Percentiles rank a stretch among this genome's conserved stretches.
phyloP scores from a whole-genome alignment of 1,140 invertebrate species.

The Leguminivora glycinivorella region DNA sequence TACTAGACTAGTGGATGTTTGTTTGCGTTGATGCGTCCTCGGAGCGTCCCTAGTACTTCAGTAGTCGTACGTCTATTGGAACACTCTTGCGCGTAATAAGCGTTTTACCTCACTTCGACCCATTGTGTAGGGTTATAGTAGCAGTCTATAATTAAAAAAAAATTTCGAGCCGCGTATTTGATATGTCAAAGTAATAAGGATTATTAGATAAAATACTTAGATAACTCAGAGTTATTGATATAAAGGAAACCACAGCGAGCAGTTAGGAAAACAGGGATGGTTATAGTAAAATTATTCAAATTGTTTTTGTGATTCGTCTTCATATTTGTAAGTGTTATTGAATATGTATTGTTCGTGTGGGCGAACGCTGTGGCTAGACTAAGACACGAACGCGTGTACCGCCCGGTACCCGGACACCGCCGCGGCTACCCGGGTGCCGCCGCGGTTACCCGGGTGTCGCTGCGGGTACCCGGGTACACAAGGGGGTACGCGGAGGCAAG shows the following conservation, averaged over 20 bases:
- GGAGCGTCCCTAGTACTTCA: slow-evolving; percentile 43
- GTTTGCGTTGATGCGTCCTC: slow-evolving; percentile 46
- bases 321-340: slow-evolving; percentile 74
- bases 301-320: slow-evolving; percentile 73
- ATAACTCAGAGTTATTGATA: slow-evolving; percentile 72
- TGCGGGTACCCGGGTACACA: neutral
- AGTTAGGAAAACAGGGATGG: slow-evolving; percentile 78
- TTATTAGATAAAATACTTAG: slow-evolving; percentile 75
- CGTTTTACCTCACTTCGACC: slow-evolving; percentile 61
- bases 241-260: slow-evolving; percentile 72
- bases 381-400: slow-evolving; percentile 48
- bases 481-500: slow-evolving; percentile 3
- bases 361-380: slow-evolving; percentile 59
- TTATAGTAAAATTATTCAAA: slow-evolving; percentile 68
- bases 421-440: too few species aligned
- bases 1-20: slow-evolving; percentile 62
- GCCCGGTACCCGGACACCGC: too few species aligned
- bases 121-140: slow-evolving; percentile 72
- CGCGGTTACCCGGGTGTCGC: too few species aligned
- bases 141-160: slow-evolving; percentile 71
- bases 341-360: slow-evolving; percentile 69
- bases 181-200: slow-evolving; percentile 78
- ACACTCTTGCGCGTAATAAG: slow-evolving; percentile 43
- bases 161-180: slow-evolving; percentile 78
- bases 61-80: slow-evolving; percentile 53